These are phyloP conservation scores for Cataglyphis altisquamis DNA, from an alignment of 2,888 invertebrate genomes.

Conservation along the genomic window DNA sequence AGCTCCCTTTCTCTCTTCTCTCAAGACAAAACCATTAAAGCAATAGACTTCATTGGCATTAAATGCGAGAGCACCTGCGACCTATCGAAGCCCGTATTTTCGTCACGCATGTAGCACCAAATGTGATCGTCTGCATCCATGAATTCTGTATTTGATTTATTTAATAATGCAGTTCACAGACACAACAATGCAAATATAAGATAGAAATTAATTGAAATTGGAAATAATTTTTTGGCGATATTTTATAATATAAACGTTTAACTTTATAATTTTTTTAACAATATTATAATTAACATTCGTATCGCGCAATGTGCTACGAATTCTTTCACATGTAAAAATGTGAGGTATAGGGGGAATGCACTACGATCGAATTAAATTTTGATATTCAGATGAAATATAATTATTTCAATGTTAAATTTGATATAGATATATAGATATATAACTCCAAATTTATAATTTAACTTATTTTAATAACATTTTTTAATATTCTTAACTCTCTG, in stretches of 20 bases:
- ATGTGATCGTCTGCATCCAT: background rate
- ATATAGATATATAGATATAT: too few relatives aligned
- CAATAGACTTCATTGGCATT: background rate
- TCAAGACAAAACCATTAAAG: background rate
- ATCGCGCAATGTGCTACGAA: background rate
- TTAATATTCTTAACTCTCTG: background rate
- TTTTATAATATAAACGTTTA: background rate
- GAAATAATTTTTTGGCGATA: background rate
- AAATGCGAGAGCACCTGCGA: slow-evolving; percentile 1
- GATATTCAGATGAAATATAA: background rate
- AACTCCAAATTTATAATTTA: background rate
- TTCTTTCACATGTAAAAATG: background rate
- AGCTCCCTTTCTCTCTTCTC: background rate
- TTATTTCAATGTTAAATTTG: background rate
- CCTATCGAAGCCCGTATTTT: background rate
- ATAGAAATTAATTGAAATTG: slow-evolving; percentile 1
- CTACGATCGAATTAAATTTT: background rate
- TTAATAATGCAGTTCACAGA: background rate
- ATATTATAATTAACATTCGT: background rate
- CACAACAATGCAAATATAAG: background rate
- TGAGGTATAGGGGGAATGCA: background rate
- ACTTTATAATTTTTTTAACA: background rate
- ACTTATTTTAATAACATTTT: background rate
- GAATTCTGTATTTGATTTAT: background rate
- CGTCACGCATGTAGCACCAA: background rate